Conservation (phyloP, 2,888 invertebrate species). For the Stomorhina lunata region DNA sequence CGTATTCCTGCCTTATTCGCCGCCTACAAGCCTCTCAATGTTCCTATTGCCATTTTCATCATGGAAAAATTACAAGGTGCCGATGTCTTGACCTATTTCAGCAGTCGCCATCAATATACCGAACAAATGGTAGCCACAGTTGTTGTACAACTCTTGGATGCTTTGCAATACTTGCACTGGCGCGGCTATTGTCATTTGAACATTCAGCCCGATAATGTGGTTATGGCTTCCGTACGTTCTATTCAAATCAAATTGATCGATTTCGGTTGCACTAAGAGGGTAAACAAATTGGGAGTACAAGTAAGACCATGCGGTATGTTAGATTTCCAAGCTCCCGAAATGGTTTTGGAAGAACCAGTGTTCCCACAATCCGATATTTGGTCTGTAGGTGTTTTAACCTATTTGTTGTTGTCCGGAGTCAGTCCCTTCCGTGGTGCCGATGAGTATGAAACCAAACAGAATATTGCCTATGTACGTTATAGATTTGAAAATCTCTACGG, state of each 20-base stretch:
- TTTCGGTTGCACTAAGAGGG: constrained; percentile 92
- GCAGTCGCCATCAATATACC: constrained; percentile 92
- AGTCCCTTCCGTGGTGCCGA: constrained; percentile 93
- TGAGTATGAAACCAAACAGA: constrained; percentile 92
- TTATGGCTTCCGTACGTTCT: constrained; percentile 92
- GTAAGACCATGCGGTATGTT: constrained; percentile 85
- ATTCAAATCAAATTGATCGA: constrained; percentile 95
- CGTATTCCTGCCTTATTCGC: constrained; percentile 88
- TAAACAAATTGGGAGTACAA: constrained; percentile 87
- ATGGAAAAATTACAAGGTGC: constrained; percentile 94
- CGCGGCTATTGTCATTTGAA: constrained; percentile 93
- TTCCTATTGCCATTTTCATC: constrained; percentile 86
- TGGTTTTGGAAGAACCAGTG: constrained; percentile 91
- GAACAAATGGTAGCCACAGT: constrained; percentile 95
- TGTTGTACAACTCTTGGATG: constrained; percentile 92
- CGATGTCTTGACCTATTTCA: constrained; percentile 93
- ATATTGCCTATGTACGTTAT: constrained; percentile 94
- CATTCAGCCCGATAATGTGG: constrained; percentile 96
- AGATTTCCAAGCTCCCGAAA: constrained; percentile 92
- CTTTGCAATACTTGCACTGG: constrained; percentile 97
- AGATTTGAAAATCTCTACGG: constrained; percentile 96
- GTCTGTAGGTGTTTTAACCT: constrained; percentile 95
- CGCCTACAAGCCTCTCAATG: constrained; percentile 86
- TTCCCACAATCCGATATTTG: constrained; percentile 96
- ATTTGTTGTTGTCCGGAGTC: constrained; percentile 94